A percentile compares a stretch with the other conserved stretches of the same genome.
These are phyloP conservation scores for Oopsacas minuta DNA, from an alignment of 37 sponge, comb jelly and placozoan genomes.

Conservation along the genomic window DNA sequence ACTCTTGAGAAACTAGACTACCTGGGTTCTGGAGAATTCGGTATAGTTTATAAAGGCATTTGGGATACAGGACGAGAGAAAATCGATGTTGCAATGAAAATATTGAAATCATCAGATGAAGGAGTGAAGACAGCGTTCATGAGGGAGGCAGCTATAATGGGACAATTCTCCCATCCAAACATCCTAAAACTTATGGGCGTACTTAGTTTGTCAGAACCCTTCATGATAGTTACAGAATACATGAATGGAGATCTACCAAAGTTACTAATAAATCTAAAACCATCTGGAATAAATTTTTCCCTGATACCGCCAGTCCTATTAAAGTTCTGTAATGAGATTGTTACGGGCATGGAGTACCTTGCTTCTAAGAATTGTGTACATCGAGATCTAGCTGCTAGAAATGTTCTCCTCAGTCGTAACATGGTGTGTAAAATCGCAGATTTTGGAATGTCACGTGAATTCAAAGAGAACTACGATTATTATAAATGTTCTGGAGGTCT, in stretches of 20 bases:
- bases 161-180: constrained; percentile 25
- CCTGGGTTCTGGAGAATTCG: constrained; percentile 27
- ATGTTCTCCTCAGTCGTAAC: background rate
- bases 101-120: background rate
- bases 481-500: constrained; percentile 12
- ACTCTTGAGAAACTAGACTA: background rate
- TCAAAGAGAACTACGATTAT: background rate
- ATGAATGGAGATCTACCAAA: constrained; percentile 42
- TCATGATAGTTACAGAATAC: constrained; percentile 86
- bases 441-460: constrained; percentile 21
- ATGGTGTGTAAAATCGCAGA: constrained; percentile 22
- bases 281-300: background rate
- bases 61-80: constrained; percentile 22
- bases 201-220: constrained; percentile 41
- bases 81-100: constrained; percentile 26
- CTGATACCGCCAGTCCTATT: background rate
- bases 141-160: constrained; percentile 30
- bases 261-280: background rate
- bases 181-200: constrained; percentile 22
- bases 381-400: constrained; percentile 28
- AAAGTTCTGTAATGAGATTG: constrained; percentile 18
- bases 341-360: constrained; percentile 24
- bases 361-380: constrained; percentile 23
- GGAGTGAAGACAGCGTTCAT: background rate
- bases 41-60: constrained; percentile 22